Base-by-base conservation (phyloP, 2,888 invertebrate species). In the Erebia epiphron region DNA sequence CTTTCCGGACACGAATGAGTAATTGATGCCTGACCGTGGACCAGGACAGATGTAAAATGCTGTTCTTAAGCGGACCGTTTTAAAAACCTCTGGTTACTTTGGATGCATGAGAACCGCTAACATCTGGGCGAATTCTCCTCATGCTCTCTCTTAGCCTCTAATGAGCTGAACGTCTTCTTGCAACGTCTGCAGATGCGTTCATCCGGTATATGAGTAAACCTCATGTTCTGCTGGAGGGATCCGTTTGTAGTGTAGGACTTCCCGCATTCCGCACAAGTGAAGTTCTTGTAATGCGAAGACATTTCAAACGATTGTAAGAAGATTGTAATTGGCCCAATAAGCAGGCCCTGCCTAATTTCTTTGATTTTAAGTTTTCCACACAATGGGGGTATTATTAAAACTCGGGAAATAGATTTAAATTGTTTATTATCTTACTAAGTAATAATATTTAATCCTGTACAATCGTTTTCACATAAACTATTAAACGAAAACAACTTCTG, bases 221-320 rank as follows among this genome's bases (percentile, higher is more conserved):
- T 76, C 18, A 79, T 76, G 65, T 87, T 86, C 13, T 76, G 70
- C 1, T 77, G 72, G 2, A 86, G 75, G 4, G 83, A 78, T 0
- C 79, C 75, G 3, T 73, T 72, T 0, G 80, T 79, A 1, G 80
- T 76, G 68, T 83, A 86, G 2, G 80, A 80, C 67, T 84, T 86
- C 1, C 86, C 87, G 70, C 86, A 87, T 9, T 77, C 78, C 41
- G 83, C 85, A 58, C 86, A 87, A 0, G 83, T 83, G 71, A 78
- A 82, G 57, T 83, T 84, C 5, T 75, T 73, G 62, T 77, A 86
- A 76, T 87, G 87, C 1, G 78, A 78, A 43, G 83, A 80, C 65
- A 83, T 83, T 35, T 35, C 7, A 35, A 35, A 7, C 35, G 35
- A 35, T 35, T 35, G 5, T 35, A 35, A 35, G 35, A 35, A 21